Evolutionary conservation across 2,797 vertebrate genomes (phyloP).

Genomic region (Notolepis coatsorum): DNA sequence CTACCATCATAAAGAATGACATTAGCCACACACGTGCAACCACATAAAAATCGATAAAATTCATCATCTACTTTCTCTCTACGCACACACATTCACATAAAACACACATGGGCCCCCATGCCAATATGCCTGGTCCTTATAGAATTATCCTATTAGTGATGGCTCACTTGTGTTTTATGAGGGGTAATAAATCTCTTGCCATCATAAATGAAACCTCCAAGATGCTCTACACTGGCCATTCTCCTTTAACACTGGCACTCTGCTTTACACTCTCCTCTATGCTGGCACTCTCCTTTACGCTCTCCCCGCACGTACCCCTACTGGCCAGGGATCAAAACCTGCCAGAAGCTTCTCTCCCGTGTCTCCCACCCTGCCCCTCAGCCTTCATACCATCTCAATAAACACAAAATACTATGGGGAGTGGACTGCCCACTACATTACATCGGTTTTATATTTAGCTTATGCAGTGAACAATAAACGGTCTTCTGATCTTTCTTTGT

Average conservation of each 20-base stretch:
- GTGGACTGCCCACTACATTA: too few relatives aligned
- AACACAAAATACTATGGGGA: too few relatives aligned
- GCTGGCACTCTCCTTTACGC: not conserved
- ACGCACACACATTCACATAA: conserved; percentile 11
- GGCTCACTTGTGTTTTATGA: conserved; percentile 44
- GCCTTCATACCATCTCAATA: too few relatives aligned
- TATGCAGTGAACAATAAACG: too few relatives aligned
- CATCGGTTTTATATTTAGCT: too few relatives aligned
- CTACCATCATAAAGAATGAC: not conserved
- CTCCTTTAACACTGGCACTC: conserved; percentile 14
- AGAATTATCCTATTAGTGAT: conserved; percentile 45
- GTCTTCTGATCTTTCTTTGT: too few relatives aligned
- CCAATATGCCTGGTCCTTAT: conserved; percentile 11
- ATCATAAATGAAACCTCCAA: conserved; percentile 48
- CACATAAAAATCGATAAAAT: not conserved
- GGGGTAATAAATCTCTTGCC: conserved; percentile 48
- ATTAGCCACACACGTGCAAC: not conserved
- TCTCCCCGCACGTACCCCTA: too few relatives aligned
- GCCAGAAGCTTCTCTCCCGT: too few relatives aligned
- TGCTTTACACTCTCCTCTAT: too few relatives aligned
- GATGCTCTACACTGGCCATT: not conserved
- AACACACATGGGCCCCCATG: conserved; percentile 5
- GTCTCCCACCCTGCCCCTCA: too few relatives aligned
- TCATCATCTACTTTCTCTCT: not conserved
- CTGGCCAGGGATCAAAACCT: too few relatives aligned